Evolutionary conservation across 2,888 invertebrate species (phyloP).

Genomic region (Ctena decussata): DNA sequence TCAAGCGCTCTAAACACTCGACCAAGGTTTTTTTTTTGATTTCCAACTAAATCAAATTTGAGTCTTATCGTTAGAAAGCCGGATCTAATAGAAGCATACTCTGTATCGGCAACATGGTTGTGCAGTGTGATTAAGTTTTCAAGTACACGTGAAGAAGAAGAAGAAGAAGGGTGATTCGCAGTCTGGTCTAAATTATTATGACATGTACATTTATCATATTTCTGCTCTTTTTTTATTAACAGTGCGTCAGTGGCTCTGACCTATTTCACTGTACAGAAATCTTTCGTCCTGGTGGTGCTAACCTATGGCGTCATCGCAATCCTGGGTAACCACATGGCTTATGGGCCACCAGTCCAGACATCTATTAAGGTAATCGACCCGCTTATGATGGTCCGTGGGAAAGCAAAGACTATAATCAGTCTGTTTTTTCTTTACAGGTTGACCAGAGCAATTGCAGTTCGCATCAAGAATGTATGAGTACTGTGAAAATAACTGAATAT

Average conservation of each 20-base stretch:
- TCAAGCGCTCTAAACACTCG: too few species aligned
- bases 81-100: too few species aligned
- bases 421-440: neutral
- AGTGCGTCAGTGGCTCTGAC: neutral
- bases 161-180: too few species aligned
- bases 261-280: slow-evolving; percentile 13
- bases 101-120: too few species aligned
- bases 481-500: neutral
- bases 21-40: too few species aligned
- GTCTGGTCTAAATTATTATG: too few species aligned
- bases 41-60: too few species aligned
- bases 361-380: slow-evolving; percentile 82
- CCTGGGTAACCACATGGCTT: slow-evolving; percentile 80
- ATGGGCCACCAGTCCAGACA: slow-evolving; percentile 78
- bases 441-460: neutral
- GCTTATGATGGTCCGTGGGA: neutral
- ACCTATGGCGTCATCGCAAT: slow-evolving; percentile 78
- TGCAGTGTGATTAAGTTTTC: too few species aligned
- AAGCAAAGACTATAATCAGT: neutral
- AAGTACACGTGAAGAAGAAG: too few species aligned
- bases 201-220: too few species aligned
- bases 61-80: too few species aligned
- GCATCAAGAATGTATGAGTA: neutral
- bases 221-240: neutral
- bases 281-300: slow-evolving; percentile 68